Evolutionary conservation across 2,797 vertebrate species (phyloP).

Genomic region (Tapirus indicus): DNA sequence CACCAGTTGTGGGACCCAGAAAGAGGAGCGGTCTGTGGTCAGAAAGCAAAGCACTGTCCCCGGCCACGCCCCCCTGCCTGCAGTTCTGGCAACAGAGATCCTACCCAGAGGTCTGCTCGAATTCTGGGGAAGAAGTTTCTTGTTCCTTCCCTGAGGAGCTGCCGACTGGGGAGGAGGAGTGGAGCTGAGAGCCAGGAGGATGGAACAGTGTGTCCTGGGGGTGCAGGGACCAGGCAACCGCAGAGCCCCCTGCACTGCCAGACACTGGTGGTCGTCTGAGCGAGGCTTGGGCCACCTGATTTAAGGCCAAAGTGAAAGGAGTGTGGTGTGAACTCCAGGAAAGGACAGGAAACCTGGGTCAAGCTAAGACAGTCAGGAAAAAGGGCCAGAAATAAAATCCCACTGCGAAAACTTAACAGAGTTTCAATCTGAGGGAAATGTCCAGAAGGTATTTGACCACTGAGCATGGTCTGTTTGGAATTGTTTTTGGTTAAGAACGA

Average conservation of each 20-base stretch:
- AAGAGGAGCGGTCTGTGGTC: not conserved
- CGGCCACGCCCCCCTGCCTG: not conserved
- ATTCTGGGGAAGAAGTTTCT: not conserved
- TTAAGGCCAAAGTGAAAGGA: not conserved
- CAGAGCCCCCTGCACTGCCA: not conserved
- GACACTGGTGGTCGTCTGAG: not conserved
- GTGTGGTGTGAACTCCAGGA: not conserved
- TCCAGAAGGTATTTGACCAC: not conserved
- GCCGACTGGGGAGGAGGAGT: too few relatives aligned
- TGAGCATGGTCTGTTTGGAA: not conserved
- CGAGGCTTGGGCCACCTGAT: not conserved
- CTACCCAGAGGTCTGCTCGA: too few relatives aligned
- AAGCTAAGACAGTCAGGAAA: not conserved
- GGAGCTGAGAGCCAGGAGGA: not conserved
- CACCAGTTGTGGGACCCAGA: not conserved
- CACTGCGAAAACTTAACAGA: not conserved
- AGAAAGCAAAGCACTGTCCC: not conserved
- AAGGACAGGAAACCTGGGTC: not conserved
- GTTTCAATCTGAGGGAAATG: not conserved
- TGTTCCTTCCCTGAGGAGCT: not conserved
- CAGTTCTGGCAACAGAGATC: not conserved
- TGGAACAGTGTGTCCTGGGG: accelerated
- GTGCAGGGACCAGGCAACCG: accelerated
- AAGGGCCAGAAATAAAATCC: not conserved
- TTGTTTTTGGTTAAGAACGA: not conserved